A percentile compares a stretch with the other conserved stretches of the same genome.
Conservation (phyloP, 2,888 invertebrate genomes). For the Pheosia tremula region DNA sequence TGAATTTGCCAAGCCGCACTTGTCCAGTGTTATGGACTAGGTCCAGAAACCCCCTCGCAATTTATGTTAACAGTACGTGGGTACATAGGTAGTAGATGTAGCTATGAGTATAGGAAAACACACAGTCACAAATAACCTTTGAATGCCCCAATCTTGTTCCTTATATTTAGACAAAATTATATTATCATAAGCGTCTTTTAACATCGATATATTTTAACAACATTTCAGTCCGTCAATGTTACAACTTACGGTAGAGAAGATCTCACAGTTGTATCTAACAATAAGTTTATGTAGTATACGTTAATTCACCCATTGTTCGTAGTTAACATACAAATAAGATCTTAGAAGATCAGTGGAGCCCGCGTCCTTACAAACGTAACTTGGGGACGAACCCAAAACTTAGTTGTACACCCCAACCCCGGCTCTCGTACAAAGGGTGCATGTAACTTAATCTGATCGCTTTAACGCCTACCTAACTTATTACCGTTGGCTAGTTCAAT, state of each 20-base stretch:
- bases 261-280: not conserved
- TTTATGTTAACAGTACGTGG: no score
- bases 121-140: no score
- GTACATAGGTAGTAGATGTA: no score
- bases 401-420: slow-evolving; percentile 58
- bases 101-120: no score
- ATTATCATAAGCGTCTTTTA: no score
- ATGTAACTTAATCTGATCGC: slow-evolving; percentile 47
- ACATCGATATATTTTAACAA: no score
- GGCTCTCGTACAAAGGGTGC: slow-evolving; percentile 50
- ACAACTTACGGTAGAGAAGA: not conserved
- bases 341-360: slow-evolving; percentile 62
- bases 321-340: slow-evolving; percentile 63
- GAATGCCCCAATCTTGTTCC: no score
- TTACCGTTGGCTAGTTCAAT: slow-evolving; percentile 44
- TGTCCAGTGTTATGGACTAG: no score
- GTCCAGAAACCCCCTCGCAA: no score
- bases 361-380: slow-evolving; percentile 67
- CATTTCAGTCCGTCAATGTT: not conserved
- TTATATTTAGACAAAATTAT: no score
- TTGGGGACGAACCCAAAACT: slow-evolving; percentile 77
- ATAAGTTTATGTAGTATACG: slow-evolving; percentile 11
- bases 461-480: slow-evolving; percentile 45
- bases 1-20: no score
- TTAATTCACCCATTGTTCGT: slow-evolving; percentile 53